phyloP scores from a whole-genome alignment of 2,888 invertebrate genomes.

The Drosophila colorata region DNA sequence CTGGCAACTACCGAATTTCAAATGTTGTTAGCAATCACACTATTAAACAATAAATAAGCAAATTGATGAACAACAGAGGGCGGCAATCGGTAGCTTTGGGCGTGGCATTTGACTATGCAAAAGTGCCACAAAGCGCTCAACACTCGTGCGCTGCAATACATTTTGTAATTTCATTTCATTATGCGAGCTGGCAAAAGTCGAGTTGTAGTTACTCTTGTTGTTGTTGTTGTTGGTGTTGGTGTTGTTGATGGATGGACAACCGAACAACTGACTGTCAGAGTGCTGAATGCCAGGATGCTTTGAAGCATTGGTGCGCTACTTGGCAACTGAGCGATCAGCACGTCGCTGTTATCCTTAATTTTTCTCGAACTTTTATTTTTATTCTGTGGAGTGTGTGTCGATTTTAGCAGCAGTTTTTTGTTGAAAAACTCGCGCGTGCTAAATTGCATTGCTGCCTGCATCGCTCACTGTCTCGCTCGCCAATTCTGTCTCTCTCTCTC shows the following conservation, averaged over 20 bases:
- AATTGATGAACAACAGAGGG: conserved; percentile 65
- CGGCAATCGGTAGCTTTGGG: neutral
- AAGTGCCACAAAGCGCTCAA: conserved; percentile 54
- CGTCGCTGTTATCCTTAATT: conserved; percentile 39
- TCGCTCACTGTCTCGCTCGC: neutral
- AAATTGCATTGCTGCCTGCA: conserved; percentile 61
- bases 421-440: conserved; percentile 43
- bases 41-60: conserved; percentile 82
- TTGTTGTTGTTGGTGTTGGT: conserved; percentile 5
- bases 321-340: conserved; percentile 46
- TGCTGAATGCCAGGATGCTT: conserved; percentile 23
- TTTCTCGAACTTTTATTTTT: conserved; percentile 1
- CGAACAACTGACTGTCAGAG: conserved; percentile 26
- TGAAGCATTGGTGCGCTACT: conserved; percentile 38
- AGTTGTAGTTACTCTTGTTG: conserved; percentile 41
- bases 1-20: conserved; percentile 41
- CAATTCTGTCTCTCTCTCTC: conserved; percentile 1
- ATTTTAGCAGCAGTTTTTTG: conserved; percentile 47
- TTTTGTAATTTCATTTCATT: conserved; percentile 80
- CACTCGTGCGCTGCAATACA: conserved; percentile 44
- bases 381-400: conserved; percentile 23
- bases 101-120: conserved; percentile 41
- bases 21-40: conserved; percentile 74
- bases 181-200: conserved; percentile 49
- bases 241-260: conserved; percentile 45